Percentiles rank a stretch among this genome's conserved stretches.
Evolutionary conservation across 64 coral and sea anemone genomes (phyloP).

Genomic region (Platygyra sinensis): DNA sequence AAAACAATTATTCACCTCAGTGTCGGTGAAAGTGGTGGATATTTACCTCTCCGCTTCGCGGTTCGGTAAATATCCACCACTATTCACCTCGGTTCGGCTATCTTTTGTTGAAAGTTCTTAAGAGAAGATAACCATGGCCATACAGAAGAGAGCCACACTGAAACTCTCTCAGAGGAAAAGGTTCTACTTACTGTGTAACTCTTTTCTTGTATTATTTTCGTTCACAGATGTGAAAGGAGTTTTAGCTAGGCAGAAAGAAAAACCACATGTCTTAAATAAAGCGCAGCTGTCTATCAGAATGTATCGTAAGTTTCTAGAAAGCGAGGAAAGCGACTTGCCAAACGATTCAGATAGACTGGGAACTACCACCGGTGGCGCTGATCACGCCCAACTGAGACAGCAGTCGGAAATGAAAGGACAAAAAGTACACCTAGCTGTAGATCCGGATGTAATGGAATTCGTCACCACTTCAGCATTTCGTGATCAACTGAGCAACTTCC

Average conservation of each 20-base stretch:
- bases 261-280: background rate
- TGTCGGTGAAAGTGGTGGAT: too few relatives aligned
- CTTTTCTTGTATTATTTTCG: background rate
- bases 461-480: conserved; percentile 10
- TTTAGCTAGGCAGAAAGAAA: background rate
- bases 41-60: too few relatives aligned
- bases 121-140: too few relatives aligned
- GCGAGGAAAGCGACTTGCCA: background rate
- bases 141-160: too few relatives aligned
- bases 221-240: conserved; percentile 11
- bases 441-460: conserved; percentile 63
- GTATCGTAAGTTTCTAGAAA: background rate
- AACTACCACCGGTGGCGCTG: background rate
- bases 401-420: background rate
- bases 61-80: too few relatives aligned
- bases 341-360: background rate
- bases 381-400: background rate
- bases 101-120: too few relatives aligned
- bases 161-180: too few relatives aligned
- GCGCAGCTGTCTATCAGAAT: background rate
- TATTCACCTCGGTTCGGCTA: too few relatives aligned
- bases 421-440: conserved; percentile 44
- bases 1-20: too few relatives aligned
- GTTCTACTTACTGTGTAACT: too few relatives aligned
- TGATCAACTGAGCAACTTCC: conserved; percentile 8